These are phyloP conservation scores for Agrotis exclamationis DNA, from an alignment of 2,888 invertebrate species.

Conservation along the genomic window DNA sequence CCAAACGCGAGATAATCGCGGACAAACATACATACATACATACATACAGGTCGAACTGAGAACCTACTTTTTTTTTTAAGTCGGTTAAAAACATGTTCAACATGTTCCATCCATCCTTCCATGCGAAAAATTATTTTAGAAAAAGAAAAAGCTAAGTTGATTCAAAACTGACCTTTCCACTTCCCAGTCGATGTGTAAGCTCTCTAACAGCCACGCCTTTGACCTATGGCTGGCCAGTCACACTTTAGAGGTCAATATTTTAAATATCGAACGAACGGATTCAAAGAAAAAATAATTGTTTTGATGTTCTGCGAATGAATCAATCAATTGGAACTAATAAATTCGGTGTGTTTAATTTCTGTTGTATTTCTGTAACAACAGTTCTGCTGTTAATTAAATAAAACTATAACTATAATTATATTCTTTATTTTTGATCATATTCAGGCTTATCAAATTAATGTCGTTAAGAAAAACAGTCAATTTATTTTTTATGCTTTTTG, in stretches of 20 bases:
- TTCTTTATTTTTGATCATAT: no score
- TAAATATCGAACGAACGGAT: slow-evolving; percentile 64
- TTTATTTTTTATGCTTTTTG: no score
- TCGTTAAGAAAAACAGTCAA: background rate
- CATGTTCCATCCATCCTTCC: no score
- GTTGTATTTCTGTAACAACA: slow-evolving; percentile 19
- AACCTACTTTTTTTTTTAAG: no score
- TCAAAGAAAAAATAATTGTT: slow-evolving; percentile 56
- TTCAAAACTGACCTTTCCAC: background rate
- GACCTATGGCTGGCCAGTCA: slow-evolving; percentile 79
- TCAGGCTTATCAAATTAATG: background rate
- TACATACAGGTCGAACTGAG: no score
- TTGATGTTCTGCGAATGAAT: slow-evolving; percentile 61
- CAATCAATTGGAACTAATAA: slow-evolving; percentile 56
- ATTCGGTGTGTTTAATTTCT: slow-evolving; percentile 31
- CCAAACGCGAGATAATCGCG: no score
- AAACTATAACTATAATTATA: background rate
- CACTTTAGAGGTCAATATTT: slow-evolving; percentile 68
- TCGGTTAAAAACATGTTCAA: no score
- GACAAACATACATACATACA: no score
- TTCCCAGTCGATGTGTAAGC: slow-evolving; percentile 36
- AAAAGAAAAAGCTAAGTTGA: background rate
- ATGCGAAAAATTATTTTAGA: background rate
- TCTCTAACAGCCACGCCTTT: slow-evolving; percentile 77
- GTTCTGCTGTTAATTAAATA: slow-evolving; percentile 9